Percentiles rank a stretch among this genome's conserved stretches.
Evolutionary conservation across 2,888 invertebrate genomes (phyloP).

Genomic region (Plutella xylostella): DNA sequence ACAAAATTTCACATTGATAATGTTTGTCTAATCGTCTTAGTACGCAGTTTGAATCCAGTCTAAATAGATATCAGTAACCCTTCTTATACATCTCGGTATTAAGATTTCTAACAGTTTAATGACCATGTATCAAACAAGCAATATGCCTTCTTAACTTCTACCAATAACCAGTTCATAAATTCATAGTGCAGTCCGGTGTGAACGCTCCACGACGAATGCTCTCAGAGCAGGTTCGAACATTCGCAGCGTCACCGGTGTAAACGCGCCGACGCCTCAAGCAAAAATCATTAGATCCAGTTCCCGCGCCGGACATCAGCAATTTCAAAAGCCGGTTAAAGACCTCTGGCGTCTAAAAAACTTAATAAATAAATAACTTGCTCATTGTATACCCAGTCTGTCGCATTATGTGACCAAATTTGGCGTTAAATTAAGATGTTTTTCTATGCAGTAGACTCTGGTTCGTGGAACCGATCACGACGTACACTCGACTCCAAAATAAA

Average conservation of each 20-base stretch:
- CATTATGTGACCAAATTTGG: background rate
- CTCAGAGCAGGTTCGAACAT: background rate
- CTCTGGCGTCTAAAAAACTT: constrained; percentile 17
- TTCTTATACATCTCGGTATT: too few relatives aligned
- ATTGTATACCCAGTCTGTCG: background rate
- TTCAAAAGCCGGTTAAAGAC: constrained; percentile 43
- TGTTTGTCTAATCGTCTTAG: too few relatives aligned
- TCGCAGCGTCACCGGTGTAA: constrained; percentile 9
- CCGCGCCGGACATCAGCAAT: constrained; percentile 39
- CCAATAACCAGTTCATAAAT: too few relatives aligned
- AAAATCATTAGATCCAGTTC: constrained; percentile 33
- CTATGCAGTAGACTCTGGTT: background rate
- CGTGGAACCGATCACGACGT: too few relatives aligned
- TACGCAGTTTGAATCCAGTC: too few relatives aligned
- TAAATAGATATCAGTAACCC: too few relatives aligned
- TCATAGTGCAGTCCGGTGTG: background rate
- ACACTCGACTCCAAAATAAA: too few relatives aligned
- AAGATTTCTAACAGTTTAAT: too few relatives aligned
- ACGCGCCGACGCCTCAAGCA: constrained; percentile 25
- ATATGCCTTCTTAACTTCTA: too few relatives aligned
- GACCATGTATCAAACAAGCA: too few relatives aligned
- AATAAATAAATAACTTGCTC: background rate
- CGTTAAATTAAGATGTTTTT: background rate
- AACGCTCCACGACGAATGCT: background rate
- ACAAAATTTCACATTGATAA: too few relatives aligned